Percentiles rank a stretch among this genome's conserved stretches.
phyloP scores from a whole-genome alignment of 2,797 vertebrate species.

The Periparus ater region DNA sequence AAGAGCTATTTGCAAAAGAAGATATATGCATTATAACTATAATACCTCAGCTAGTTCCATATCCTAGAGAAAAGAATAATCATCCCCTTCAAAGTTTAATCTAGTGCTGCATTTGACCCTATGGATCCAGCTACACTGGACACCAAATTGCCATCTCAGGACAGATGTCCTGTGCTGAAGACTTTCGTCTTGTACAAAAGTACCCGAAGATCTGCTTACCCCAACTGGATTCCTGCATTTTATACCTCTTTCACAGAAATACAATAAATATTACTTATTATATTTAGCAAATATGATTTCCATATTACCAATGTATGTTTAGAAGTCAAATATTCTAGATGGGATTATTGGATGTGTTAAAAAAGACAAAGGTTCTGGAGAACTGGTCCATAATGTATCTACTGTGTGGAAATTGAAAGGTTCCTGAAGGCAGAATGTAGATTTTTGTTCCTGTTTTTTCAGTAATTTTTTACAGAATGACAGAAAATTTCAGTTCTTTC shows the following conservation, averaged over 20 bases:
- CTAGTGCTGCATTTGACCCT: background rate
- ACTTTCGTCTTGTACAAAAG: background rate
- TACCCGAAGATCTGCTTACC: background rate
- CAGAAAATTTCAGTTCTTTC: conserved; percentile 9
- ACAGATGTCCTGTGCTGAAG: background rate
- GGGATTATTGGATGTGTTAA: background rate
- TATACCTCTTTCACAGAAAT: background rate
- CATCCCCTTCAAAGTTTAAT: background rate
- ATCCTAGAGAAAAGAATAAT: background rate
- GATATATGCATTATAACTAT: background rate
- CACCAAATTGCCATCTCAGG: background rate
- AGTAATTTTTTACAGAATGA: conserved; percentile 12
- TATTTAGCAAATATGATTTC: background rate
- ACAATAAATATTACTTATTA: background rate
- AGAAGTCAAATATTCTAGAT: background rate
- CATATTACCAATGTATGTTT: background rate
- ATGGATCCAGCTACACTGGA: background rate
- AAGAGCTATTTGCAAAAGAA: background rate
- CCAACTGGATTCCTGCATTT: background rate
- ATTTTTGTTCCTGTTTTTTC: background rate
- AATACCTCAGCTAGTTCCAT: background rate
- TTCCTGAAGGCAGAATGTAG: background rate
- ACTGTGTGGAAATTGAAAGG: background rate
- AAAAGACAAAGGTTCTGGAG: background rate
- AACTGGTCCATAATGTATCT: background rate